Evolutionary conservation across 30 jellyfish, hydroid and myxozoan genomes (phyloP).

Genomic region (Pseudorhiza aurosa): DNA sequence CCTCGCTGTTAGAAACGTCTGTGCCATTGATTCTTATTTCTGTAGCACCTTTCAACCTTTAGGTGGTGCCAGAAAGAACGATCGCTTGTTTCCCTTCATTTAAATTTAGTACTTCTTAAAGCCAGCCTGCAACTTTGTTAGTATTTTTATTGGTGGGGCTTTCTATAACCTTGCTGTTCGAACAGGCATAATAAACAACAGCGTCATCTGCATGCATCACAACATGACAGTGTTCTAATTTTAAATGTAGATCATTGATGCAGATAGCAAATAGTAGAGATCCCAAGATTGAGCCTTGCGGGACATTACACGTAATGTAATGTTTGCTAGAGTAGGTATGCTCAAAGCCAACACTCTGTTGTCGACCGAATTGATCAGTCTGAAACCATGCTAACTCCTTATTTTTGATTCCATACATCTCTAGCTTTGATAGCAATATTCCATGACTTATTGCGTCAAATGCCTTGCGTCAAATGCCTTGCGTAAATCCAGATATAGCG

Average conservation of each 20-base stretch:
- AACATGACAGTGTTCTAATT: constrained; percentile 27
- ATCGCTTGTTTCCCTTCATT: constrained; percentile 20
- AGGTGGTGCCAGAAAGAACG: constrained; percentile 14
- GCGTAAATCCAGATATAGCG: constrained; percentile 10
- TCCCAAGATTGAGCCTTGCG: constrained; percentile 57
- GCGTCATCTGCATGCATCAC: constrained; percentile 54
- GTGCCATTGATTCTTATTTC: constrained; percentile 21
- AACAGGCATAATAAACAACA: constrained; percentile 7
- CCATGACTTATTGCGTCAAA: constrained; percentile 4
- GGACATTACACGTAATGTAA: constrained; percentile 51
- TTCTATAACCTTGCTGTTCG: constrained; percentile 28
- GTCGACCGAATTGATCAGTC: constrained; percentile 24
- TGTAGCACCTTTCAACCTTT: constrained; percentile 27
- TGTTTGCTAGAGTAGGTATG: constrained; percentile 51
- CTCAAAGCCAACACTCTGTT: constrained; percentile 33
- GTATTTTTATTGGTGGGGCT: constrained; percentile 13
- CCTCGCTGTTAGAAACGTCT: constrained; percentile 13
- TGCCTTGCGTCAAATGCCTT: constrained; percentile 26
- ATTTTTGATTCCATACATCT: constrained; percentile 37
- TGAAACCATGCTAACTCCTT: constrained; percentile 34
- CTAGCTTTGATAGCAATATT: constrained; percentile 9
- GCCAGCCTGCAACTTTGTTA: constrained; percentile 27
- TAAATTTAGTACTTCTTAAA: constrained; percentile 10
- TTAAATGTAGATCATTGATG: constrained; percentile 40
- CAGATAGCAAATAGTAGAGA: constrained; percentile 44